Evolutionary conservation across 2,797 vertebrate genomes (phyloP).

Genomic region (Rhinichthys osculus): DNA sequence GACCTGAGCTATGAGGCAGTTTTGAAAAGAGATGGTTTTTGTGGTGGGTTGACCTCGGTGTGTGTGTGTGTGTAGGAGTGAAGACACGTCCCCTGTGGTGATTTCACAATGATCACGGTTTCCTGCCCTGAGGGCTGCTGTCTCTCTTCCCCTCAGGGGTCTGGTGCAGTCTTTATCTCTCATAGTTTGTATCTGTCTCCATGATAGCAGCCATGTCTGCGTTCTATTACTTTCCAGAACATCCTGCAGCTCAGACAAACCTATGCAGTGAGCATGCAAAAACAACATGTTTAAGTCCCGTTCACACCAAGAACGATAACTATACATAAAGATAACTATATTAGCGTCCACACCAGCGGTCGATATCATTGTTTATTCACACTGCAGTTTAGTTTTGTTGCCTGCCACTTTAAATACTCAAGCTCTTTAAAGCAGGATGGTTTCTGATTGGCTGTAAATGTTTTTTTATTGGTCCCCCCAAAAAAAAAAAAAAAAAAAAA

Average conservation of each 20-base stretch:
- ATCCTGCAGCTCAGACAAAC: slow-evolving; percentile 4
- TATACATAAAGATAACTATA: background rate
- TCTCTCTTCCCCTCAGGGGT: slow-evolving; percentile 45
- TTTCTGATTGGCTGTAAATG: background rate
- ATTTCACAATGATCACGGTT: slow-evolving; percentile 56
- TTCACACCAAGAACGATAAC: background rate
- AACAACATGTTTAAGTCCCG: background rate
- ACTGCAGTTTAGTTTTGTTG: background rate
- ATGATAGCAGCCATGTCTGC: background rate
- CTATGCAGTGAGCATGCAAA: background rate
- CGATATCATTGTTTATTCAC: background rate
- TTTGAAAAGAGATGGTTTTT: slow-evolving; percentile 29
- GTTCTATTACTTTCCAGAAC: slow-evolving; percentile 25
- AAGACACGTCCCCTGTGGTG: slow-evolving; percentile 52
- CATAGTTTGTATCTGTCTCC: slow-evolving; percentile 28
- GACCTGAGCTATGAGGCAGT: background rate
- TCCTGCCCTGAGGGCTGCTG: slow-evolving; percentile 55
- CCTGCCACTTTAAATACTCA: background rate
- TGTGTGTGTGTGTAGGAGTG: slow-evolving; percentile 33
- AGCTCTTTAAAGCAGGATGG: background rate
- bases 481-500: background rate
- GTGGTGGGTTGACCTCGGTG: slow-evolving; percentile 40
- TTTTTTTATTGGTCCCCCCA: background rate
- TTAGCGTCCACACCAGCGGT: background rate
- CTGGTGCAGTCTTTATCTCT: slow-evolving; percentile 48